Percentiles rank a stretch among this genome's conserved stretches.
phyloP scores from a whole-genome alignment of 64 coral and sea anemone species.

The Stylophora pistillata region DNA sequence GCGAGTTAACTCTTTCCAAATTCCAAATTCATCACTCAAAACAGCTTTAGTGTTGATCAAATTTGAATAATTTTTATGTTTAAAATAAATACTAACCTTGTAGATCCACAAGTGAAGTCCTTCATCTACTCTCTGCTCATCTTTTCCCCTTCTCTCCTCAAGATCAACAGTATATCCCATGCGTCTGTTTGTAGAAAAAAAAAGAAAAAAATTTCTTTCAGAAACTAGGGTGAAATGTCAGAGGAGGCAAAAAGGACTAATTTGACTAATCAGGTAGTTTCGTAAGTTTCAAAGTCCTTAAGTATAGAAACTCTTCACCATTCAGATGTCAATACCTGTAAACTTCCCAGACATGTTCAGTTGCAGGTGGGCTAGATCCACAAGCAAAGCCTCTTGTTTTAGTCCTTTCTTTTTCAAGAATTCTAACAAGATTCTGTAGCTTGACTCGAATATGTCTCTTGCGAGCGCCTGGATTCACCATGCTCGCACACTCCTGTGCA shows the following conservation, averaged over 20 bases:
- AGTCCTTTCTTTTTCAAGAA: slow-evolving; percentile 78
- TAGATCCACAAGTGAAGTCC: slow-evolving; percentile 97
- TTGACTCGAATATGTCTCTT: slow-evolving; percentile 93
- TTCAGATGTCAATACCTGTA: slow-evolving; percentile 71
- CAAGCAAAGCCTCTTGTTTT: slow-evolving; percentile 73
- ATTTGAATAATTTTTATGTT: no score
- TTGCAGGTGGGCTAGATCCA: slow-evolving; percentile 96
- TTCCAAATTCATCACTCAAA: no score
- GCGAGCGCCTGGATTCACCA: slow-evolving; percentile 67
- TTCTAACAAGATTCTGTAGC: slow-evolving; percentile 88
- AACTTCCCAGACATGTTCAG: slow-evolving; percentile 93
- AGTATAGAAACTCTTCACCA: no score
- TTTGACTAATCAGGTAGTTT: no score
- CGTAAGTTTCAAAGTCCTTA: no score
- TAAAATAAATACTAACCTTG: slow-evolving; percentile 49
- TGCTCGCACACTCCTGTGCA: slow-evolving; percentile 91
- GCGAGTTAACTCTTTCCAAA: no score
- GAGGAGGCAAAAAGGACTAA: no score
- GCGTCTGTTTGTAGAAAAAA: slow-evolving; percentile 48
- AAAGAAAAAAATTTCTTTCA: no score
- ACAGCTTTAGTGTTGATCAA: background rate
- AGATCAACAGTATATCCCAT: slow-evolving; percentile 96
- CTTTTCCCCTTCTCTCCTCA: slow-evolving; percentile 96
- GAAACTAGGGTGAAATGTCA: background rate
- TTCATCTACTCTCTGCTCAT: slow-evolving; percentile 97